Evolutionary conservation across 2,797 vertebrate species (phyloP).

Genomic region (Furcifer pardalis): DNA sequence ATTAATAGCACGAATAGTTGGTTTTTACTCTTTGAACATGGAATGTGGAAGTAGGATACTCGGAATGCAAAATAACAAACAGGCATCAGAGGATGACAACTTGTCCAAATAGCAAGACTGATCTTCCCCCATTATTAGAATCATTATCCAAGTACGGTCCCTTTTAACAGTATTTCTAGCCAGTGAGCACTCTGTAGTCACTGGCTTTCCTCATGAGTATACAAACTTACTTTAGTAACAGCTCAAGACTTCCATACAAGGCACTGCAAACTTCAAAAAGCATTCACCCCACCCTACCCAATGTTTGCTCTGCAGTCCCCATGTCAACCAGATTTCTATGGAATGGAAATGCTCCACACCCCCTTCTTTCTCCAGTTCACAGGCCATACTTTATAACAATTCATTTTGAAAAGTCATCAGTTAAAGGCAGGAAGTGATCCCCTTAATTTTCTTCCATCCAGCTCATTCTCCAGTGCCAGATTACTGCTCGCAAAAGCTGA

Average conservation of each 20-base stretch:
- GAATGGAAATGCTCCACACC: background rate
- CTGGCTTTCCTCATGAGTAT: too few species aligned
- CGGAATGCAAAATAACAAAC: background rate
- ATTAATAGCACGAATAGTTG: background rate
- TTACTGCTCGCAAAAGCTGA: background rate
- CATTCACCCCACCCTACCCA: background rate
- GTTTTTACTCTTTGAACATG: background rate
- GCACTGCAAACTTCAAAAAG: background rate
- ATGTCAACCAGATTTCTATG: background rate
- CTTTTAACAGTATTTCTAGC: background rate
- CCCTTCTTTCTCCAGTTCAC: background rate
- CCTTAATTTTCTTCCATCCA: background rate
- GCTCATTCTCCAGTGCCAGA: background rate
- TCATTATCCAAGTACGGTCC: background rate
- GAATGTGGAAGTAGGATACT: background rate
- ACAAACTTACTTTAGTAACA: background rate
- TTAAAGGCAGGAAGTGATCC: background rate
- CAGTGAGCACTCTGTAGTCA: background rate
- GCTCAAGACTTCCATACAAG: conserved; percentile 1
- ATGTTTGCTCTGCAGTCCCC: background rate
- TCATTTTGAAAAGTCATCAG: background rate
- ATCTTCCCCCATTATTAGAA: background rate
- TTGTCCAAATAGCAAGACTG: background rate
- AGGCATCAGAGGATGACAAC: background rate
- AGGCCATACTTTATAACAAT: background rate